Base-by-base conservation (phyloP, 2,888 invertebrate genomes). In the Aphrophora alni region DNA sequence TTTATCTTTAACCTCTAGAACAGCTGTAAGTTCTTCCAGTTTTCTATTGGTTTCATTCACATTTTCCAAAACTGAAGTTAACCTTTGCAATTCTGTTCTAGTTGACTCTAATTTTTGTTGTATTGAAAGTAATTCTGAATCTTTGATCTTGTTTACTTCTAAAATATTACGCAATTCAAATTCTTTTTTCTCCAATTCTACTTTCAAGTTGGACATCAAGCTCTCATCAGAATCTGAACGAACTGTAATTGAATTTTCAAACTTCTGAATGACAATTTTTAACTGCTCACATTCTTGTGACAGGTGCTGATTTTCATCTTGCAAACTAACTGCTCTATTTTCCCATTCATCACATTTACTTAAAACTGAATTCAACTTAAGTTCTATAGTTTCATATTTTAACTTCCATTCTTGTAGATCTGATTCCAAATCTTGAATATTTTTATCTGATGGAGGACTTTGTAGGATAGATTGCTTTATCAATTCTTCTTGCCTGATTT, bases 1-100 rank as follows among this genome's bases (percentile, higher is more conserved):
- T 85, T 93, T 93, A 86, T 95, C 95, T 88, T 94, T 93, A 85
- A 90, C 91, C 83, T 93, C 92, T 74, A 94, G 87, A 87, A 93
- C 93, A 76, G 90, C 89, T 27, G 89, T 88, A 3, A 93, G 83
- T 81, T 92, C 91, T 77, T 90, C 89, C 87, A 93, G 93, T 86
- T 93, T 93, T 59, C 89, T 89, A 83, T 90, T 38, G 5, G 59
- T 72, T 25, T n/a, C n/a, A 44, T 44, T 81, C 10, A 76, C n/a
- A 24, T 81, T 33, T 75, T 81, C 81, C 17, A 81, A 27, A n/a
- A 44, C 59, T 24, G 44, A n/a, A 33, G 75, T 71, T n/a, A 81
- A 44, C 1, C 51, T 26, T 71, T 81, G 72, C 21, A 81, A 24
- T 71, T 81, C 78, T 12, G 25, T 70, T 51, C 70, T 75, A 12